A percentile compares a stretch with the other conserved stretches of the same genome.
Evolutionary conservation across 2,113 vertebrate species (phyloP).

Genomic region (Heliornis fulica): DNA sequence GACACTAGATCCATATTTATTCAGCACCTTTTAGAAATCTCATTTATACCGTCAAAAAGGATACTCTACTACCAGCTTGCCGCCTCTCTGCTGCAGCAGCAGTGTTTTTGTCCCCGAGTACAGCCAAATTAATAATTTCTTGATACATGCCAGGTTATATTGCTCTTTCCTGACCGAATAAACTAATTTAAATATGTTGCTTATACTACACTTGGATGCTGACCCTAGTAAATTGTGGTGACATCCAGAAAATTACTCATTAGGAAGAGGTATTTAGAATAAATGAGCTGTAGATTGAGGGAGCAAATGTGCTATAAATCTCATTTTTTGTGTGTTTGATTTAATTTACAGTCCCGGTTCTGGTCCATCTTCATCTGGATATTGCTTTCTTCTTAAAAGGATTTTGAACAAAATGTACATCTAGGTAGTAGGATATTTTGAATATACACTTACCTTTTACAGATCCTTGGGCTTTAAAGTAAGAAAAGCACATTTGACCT

Average conservation of each 20-base stretch:
- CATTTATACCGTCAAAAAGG: neutral
- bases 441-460: neutral
- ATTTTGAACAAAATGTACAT: neutral
- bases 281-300: slow-evolving; percentile 60
- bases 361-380: slow-evolving; percentile 16
- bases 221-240: slow-evolving; percentile 65
- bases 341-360: slow-evolving; percentile 50
- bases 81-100: neutral
- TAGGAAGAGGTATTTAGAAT: slow-evolving; percentile 69
- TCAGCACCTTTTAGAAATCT: neutral
- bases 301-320: slow-evolving; percentile 46
- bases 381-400: slow-evolving; percentile 1
- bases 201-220: slow-evolving; percentile 63
- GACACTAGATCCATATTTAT: neutral
- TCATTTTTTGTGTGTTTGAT: slow-evolving; percentile 50
- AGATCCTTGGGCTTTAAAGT: neutral
- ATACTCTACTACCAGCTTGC: neutral
- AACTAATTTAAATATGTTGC: slow-evolving; percentile 64
- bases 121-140: slow-evolving; percentile 57
- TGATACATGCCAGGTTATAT: slow-evolving; percentile 43
- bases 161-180: slow-evolving; percentile 60
- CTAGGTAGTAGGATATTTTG: neutral
- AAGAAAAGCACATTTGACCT: neutral
- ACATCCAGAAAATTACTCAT: slow-evolving; percentile 73
- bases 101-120: slow-evolving; percentile 24